Evolutionary conservation across 2,113 vertebrate genomes (phyloP).

Genomic region (Malurus elegans): DNA sequence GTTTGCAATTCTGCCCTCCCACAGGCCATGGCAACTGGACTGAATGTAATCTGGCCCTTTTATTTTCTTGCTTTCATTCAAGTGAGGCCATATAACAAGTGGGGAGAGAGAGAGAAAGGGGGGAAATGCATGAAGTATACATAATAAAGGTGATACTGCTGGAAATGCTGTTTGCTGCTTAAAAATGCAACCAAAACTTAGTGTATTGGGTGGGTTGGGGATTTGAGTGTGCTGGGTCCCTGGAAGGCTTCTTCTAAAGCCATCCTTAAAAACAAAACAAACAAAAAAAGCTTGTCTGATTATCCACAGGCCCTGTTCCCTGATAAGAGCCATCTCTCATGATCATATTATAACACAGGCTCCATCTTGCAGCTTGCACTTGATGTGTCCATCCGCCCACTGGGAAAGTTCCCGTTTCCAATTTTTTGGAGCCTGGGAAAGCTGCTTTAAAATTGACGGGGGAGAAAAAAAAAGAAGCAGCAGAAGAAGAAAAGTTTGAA

Average conservation of each 20-base stretch:
- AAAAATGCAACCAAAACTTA: neutral
- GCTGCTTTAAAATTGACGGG: constrained; percentile 34
- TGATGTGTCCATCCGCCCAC: rapidly evolving
- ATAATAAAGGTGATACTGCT: neutral
- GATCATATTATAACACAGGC: neutral
- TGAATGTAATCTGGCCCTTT: constrained; percentile 53
- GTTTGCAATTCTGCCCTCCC: constrained; percentile 46
- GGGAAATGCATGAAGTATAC: neutral
- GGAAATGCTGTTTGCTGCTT: neutral
- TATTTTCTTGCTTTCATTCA: constrained; percentile 47
- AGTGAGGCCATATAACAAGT: constrained; percentile 34
- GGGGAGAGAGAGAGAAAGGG: neutral
- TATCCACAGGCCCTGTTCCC: neutral
- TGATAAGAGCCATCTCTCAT: neutral
- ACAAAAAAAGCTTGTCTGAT: neutral
- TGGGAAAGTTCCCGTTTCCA: neutral
- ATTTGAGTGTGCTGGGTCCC: neutral
- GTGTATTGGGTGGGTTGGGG: neutral
- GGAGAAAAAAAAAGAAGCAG: neutral
- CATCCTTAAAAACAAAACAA: neutral
- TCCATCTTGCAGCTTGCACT: neutral
- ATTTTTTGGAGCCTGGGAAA: constrained; percentile 68
- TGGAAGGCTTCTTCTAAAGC: neutral
- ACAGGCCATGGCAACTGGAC: constrained; percentile 47
- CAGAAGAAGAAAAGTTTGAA: constrained; percentile 57